Evolutionary conservation across 2,113 vertebrate species (phyloP).

Genomic region (Lichenostomus cassidix): DNA sequence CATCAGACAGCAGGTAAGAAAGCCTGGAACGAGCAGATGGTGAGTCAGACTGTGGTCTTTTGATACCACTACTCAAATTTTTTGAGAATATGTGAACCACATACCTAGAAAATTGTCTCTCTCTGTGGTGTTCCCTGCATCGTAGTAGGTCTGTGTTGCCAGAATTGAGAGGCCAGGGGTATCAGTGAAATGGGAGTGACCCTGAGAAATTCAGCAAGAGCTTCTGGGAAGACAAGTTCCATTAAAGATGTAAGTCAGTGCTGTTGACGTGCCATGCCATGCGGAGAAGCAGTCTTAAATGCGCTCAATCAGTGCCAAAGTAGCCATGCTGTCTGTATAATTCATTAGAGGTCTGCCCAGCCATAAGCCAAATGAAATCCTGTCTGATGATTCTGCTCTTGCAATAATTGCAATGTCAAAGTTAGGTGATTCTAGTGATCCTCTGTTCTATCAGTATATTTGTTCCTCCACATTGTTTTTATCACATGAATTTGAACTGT

Average conservation of each 20-base stretch:
- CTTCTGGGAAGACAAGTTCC: not conserved
- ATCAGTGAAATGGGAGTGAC: not conserved
- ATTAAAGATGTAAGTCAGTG: not conserved
- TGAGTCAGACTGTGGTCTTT: not conserved
- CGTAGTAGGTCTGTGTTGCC: not conserved
- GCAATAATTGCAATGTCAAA: not conserved
- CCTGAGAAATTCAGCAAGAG: not conserved
- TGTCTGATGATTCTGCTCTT: not conserved
- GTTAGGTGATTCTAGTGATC: not conserved
- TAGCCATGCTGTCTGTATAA: not conserved
- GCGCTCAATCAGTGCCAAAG: not conserved
- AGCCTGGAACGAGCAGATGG: not conserved
- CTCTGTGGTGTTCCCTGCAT: not conserved
- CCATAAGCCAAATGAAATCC: not conserved
- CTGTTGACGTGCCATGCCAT: rapidly evolving
- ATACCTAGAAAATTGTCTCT: not conserved
- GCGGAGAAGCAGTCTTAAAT: not conserved
- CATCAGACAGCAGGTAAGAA: slow-evolving; percentile 45
- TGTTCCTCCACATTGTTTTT: not conserved
- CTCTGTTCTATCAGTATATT: not conserved
- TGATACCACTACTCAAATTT: not conserved
- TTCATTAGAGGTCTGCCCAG: not conserved
- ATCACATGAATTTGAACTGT: not conserved
- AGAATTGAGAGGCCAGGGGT: not conserved
- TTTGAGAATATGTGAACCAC: not conserved